Evolutionary conservation across 2,888 invertebrate genomes (phyloP).

Genomic region (Lepidocyrtoides sp.): DNA sequence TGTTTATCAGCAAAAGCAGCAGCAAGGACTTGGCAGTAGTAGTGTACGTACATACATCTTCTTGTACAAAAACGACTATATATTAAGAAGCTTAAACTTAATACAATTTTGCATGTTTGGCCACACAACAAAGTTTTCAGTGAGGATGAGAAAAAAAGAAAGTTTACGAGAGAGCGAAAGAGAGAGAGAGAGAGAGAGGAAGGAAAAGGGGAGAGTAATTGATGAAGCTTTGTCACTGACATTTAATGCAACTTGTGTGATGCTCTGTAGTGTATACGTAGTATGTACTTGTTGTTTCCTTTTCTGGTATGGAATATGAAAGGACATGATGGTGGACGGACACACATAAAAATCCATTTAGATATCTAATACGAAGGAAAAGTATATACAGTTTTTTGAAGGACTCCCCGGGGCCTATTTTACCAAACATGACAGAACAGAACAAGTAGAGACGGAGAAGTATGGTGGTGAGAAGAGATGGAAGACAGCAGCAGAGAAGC

Average conservation of each 20-base stretch:
- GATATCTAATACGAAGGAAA: too few species aligned
- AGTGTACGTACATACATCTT: too few species aligned
- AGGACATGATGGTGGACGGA: too few species aligned
- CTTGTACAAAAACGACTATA: too few species aligned
- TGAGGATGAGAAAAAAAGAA: background rate
- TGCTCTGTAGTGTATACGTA: background rate
- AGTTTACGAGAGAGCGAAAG: background rate
- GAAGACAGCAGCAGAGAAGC: background rate
- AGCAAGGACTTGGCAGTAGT: too few species aligned
- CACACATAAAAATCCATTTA: too few species aligned
- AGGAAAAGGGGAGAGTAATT: constrained; percentile 42
- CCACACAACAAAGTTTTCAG: background rate
- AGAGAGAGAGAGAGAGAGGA: too few species aligned
- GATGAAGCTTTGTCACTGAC: constrained; percentile 67
- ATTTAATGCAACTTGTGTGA: constrained; percentile 55
- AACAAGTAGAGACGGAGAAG: background rate
- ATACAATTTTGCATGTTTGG: background rate
- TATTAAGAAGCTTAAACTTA: too few species aligned
- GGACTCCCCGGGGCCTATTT: constrained; percentile 67
- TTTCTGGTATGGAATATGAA: background rate
- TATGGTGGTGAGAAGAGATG: background rate
- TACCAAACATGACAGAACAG: constrained; percentile 53
- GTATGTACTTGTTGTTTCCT: background rate
- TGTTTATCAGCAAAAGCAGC: background rate
- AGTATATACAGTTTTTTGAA: too few species aligned